These are phyloP conservation scores for Caenorhabditis elegans DNA, from an alignment of 1,140 invertebrate genomes.

Conservation along the genomic window DNA sequence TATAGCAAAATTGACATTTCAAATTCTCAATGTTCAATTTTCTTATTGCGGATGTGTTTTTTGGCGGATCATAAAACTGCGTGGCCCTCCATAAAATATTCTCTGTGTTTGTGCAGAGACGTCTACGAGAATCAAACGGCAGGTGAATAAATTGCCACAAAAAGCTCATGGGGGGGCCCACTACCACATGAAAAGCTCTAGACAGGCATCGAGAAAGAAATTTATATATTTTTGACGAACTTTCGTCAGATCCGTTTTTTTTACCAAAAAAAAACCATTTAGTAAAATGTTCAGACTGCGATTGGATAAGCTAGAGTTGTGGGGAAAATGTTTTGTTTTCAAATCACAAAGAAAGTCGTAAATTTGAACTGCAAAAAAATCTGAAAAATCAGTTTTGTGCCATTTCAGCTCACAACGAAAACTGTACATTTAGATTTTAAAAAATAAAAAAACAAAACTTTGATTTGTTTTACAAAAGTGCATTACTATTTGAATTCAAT, in stretches of 20 bases:
- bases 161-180: too few species aligned
- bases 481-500: too few species aligned
- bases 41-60: not conserved
- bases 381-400: too few species aligned
- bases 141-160: slow-evolving; percentile 19
- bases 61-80: not conserved
- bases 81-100: not conserved
- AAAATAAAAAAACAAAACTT: too few species aligned
- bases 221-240: slow-evolving; percentile 1
- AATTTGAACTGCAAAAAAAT: too few species aligned
- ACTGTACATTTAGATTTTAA: too few species aligned
- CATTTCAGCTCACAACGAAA: too few species aligned
- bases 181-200: slow-evolving; percentile 15
- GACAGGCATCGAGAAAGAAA: not conserved
- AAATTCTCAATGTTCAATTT: not conserved
- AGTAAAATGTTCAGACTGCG: too few species aligned
- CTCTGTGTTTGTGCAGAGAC: not conserved
- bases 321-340: too few species aligned
- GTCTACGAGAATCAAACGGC: not conserved
- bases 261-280: not conserved
- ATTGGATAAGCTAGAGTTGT: too few species aligned
- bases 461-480: too few species aligned
- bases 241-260: slow-evolving; percentile 12
- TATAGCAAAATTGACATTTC: not conserved
- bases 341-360: too few species aligned